phyloP scores from a whole-genome alignment of 2,797 vertebrate genomes.

The Heteromormyrus szaboi region DNA sequence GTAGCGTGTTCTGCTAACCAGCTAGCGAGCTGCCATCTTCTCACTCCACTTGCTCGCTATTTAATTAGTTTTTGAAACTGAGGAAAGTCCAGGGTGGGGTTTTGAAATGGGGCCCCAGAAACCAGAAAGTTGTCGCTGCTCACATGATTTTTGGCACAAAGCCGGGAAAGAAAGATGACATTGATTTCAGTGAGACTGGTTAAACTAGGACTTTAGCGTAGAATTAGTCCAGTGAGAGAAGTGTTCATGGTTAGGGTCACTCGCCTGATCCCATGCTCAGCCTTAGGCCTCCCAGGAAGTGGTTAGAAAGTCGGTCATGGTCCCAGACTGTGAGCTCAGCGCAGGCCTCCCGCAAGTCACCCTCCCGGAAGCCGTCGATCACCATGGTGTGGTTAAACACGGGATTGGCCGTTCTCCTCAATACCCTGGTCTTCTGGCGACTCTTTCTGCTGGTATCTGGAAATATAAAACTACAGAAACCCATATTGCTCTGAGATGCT shows the following conservation, averaged over 20 bases:
- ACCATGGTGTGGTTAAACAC: constrained; percentile 97
- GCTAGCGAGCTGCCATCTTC: not conserved
- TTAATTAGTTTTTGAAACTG: not conserved
- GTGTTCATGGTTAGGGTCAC: not conserved
- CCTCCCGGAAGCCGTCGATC: constrained; percentile 83
- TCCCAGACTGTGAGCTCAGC: constrained; percentile 94
- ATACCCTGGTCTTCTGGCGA: constrained; percentile 85
- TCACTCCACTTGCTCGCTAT: not conserved
- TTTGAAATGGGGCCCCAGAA: not conserved
- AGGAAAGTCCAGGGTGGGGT: not conserved
- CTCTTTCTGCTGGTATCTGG: constrained; percentile 93
- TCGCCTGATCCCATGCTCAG: constrained; percentile 83
- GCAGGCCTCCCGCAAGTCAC: constrained; percentile 83
- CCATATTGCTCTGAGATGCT: not conserved
- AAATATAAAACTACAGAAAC: constrained; percentile 73
- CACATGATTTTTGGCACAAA: not conserved
- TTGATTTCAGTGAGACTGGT: not conserved
- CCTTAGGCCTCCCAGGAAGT: constrained; percentile 83
- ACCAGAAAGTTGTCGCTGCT: not conserved
- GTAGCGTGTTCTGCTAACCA: not conserved
- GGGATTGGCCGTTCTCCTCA: constrained; percentile 74
- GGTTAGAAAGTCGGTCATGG: constrained; percentile 80
- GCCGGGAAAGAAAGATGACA: not conserved
- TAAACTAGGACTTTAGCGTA: not conserved
- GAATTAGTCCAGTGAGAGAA: not conserved